phyloP scores from a whole-genome alignment of 1,140 invertebrate species.

The Asobara japonica region DNA sequence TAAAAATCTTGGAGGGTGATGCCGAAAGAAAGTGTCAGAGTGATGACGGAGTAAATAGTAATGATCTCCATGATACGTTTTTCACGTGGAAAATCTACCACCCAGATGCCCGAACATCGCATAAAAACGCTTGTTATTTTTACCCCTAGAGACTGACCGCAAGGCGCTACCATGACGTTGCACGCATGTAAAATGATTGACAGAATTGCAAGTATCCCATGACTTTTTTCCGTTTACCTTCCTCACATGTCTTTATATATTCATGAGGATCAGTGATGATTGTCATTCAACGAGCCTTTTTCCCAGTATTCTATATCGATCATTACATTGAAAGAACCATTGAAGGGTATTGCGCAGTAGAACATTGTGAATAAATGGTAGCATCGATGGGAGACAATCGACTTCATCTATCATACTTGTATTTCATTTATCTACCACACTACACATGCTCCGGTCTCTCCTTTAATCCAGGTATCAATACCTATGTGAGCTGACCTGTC shows the following conservation, averaged over 20 bases:
- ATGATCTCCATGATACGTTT: conserved; percentile 26
- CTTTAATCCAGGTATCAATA: no score
- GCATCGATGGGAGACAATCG: no score
- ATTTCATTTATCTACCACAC: no score
- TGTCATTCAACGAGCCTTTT: background rate
- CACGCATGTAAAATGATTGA: background rate
- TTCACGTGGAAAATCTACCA: conserved; percentile 24
- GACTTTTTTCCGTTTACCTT: background rate
- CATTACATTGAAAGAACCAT: no score
- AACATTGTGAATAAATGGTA: no score
- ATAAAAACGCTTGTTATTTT: conserved; percentile 42
- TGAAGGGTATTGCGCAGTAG: no score
- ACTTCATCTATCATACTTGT: no score
- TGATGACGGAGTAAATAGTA: background rate
- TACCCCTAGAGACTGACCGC: conserved; percentile 35
- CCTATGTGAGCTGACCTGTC: no score
- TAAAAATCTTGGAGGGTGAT: conserved; percentile 40
- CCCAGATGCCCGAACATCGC: conserved; percentile 43
- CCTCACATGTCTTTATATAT: background rate
- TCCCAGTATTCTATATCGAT: background rate
- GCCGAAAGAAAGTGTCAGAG: conserved; percentile 37
- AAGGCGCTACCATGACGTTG: background rate
- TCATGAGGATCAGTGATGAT: background rate
- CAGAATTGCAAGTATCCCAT: background rate
- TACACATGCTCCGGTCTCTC: no score